Base-by-base conservation (phyloP, 2,888 invertebrate species). In the Sarcophaga variegata region DNA sequence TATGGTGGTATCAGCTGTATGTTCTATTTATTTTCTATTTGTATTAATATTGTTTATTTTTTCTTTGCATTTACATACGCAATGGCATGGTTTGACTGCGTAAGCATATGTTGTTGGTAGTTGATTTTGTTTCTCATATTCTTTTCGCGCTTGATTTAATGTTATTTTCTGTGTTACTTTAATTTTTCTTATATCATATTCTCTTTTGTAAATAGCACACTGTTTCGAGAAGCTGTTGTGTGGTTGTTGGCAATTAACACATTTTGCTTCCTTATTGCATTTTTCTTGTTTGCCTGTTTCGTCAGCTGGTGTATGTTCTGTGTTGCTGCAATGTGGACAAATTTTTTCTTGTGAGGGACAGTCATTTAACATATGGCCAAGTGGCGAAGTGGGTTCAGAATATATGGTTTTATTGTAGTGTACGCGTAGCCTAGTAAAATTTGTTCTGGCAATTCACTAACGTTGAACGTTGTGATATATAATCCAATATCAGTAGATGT, bases 261-360 rank as follows among this genome's bases (percentile, higher is more conserved):
- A n/a, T 45, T 83, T 79, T 60, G 83, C 62, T 4, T 45, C 45
- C 45, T 47, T 69, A 5, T 75, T 25, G 17, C 79, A 79, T 75
- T 79, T 83, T 70, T 63, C 62, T 2, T 59, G 69, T 59, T 37
- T 22, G 6, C 75, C 74, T 59, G 37, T n/a, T 25, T 45, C 47
- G 47, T 75, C 79, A n/a, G 47, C 17, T n/a, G 14, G 10, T 10
- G 70, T 75, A 20, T 79, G 79, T 63, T 83, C 79, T 4, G 59
- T 27, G 17, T 79, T 70, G 37, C 70, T 67, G 12, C 83, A 83
- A 25, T 83, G 83, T 69, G 79, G 83, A 49, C 64, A 79, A 17
- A 75, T 22, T 69, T 83, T 79, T 20, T 12, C 60, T n/a, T 66
- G 14, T 3, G 78, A 83, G 0, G 14, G 64, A 27, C 83, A 83